Base-by-base conservation (phyloP, 2,888 invertebrate genomes). In the Polydrusus tereticollis region DNA sequence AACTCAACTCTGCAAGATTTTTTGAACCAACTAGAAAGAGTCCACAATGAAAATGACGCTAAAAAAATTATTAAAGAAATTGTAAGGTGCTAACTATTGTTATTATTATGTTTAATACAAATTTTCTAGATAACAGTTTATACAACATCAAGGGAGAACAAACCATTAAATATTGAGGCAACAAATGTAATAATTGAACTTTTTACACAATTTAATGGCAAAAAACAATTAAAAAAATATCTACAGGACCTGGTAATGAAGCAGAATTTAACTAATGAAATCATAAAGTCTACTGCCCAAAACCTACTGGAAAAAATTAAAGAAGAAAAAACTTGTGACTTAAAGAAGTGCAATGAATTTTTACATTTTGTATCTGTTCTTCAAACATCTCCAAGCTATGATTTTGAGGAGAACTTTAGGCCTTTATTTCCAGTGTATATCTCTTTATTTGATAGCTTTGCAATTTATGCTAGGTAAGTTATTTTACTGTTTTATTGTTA, bases 161-260 rank as follows among this genome's bases (percentile, higher is more conserved):
- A 45, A 21, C 88, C 74, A 20, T 93, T 84, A 26, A 91, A 90
- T 55, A 88, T 87, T 2, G 76, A 78, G 66, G 77, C 76, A 36
- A 77, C 76, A 70, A 76, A 78, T 57, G 52, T 78, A 12, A 33
- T 81, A 21, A 75, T 81, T 50, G 75, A 79, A 55, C 74, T 78
- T 66, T 80, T 80, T 60, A 76, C 77, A 6, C 75, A 55, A 52
- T 78, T 73, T 58, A 75, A 68, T 72, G 55, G 68, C 20, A 80
- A 78, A 65, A 80, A 79, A 67, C 74, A 74, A 21, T 38, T 80
- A 33, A 78, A 77, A 63, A 81, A 80, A 66, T 79, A 77, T 69
- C 33, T 80, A 41, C 78, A 76, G 62, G 79, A 78, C 38, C 60
- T 79, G 50, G 57, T 80, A n/a, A 75, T 57, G 12, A 75, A 78